Percentiles rank a stretch among this genome's conserved stretches.
Conservation (phyloP, 2,113 vertebrate genomes). For the Paradoxurus hermaphroditus region DNA sequence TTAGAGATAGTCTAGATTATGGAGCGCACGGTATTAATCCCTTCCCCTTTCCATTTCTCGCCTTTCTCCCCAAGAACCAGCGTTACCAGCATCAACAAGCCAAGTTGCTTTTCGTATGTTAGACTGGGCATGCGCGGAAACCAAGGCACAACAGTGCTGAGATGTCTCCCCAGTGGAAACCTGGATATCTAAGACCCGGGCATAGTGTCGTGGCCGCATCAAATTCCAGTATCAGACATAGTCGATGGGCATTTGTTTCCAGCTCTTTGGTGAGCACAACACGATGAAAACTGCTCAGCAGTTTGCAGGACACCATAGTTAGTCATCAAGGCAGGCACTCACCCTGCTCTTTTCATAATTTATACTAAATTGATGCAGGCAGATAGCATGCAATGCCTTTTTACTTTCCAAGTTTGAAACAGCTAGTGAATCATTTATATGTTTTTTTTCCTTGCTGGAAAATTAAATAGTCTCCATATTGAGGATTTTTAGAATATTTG, state of each 20-base stretch:
- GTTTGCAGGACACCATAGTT: background rate
- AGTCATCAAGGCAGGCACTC: background rate
- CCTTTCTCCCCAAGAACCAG: background rate
- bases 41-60: background rate
- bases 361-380: background rate
- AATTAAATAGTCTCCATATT: conserved; percentile 37
- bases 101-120: fast-evolving
- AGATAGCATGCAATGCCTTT: background rate
- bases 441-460: conserved; percentile 3
- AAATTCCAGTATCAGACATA: background rate
- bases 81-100: too few relatives aligned
- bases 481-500: background rate
- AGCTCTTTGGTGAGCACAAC: background rate
- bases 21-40: background rate
- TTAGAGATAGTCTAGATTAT: background rate
- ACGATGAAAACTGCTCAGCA: background rate
- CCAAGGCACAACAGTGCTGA: fast-evolving
- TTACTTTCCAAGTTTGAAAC: conserved; percentile 16
- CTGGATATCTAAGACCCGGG: background rate
- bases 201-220: background rate
- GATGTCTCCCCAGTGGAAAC: background rate
- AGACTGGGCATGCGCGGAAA: background rate
- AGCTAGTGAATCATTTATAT: conserved; percentile 20
- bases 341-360: conserved; percentile 24
- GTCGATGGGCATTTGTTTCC: background rate